Base-by-base conservation (phyloP, 1,140 invertebrate species). In the Caenorhabditis latens region DNA sequence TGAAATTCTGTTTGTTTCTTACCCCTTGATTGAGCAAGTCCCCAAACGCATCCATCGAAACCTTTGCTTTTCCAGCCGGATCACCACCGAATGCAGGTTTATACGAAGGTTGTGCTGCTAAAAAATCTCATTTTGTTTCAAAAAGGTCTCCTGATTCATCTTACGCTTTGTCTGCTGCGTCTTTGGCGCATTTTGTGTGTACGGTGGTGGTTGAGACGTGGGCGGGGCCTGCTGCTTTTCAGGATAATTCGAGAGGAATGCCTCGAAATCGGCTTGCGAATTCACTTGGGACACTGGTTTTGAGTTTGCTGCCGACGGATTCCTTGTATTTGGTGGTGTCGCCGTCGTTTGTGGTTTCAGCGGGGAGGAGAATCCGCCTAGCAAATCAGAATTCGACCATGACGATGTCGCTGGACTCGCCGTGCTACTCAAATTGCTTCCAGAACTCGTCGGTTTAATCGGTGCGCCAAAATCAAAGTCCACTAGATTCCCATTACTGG, bases 231-330 rank as follows among this genome's bases (percentile, higher is more conserved):
- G 71, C 42, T 53, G 32, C 14, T 79, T 42, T 50, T 79, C 71
- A 0, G 71, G 71, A 24, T 79, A 79, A 50, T 79, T 79, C 16
- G 71, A 79, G 0, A 79, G 46, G 46, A 79, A 79, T 4, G 71
- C 71, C 16, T 79, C 71, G 19, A 79, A 79, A 24, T 79, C 71
- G 46, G 71, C 71, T 53, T 79, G 71, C 4, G 71, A 79, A 14
- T 53, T 79, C 71, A 79, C 71, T 79, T 79, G 71, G 46, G 71
- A 79, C 4, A 79, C 71, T 79, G 71, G 71, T n/a, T 79, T 79
- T 8, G 71, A 79, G 46, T 79, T 46, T 79, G 71, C 43, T 32
- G 71, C 71, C 19, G 71, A 79, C n/a, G 71, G 71, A 24, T 79
- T 79, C n/a, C 71, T 79, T n/a, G 71, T 79, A n/a, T 79, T 79